Conservation (phyloP, 2,888 invertebrate genomes). For the Heliconius hortense region DNA sequence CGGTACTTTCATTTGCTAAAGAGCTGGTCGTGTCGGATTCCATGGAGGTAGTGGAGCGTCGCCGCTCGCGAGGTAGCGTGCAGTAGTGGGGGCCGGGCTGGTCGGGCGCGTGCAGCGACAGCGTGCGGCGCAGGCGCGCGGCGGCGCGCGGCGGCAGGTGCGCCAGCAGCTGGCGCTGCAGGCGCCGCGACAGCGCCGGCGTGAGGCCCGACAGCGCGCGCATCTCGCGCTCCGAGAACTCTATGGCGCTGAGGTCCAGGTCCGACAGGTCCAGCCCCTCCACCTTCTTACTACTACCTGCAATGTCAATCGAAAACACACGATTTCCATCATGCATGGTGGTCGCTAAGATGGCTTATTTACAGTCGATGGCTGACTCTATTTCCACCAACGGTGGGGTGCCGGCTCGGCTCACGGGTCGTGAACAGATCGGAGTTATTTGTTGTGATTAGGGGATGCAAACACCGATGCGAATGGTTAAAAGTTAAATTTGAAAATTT, state of each 20-base stretch:
- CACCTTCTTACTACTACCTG: constrained; percentile 74
- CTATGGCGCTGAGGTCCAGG: constrained; percentile 86
- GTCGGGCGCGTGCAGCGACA: constrained; percentile 82
- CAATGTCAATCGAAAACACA: constrained; percentile 78
- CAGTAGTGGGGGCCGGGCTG: constrained; percentile 58
- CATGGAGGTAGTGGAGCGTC: constrained; percentile 49
- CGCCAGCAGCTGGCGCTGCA: constrained; percentile 86
- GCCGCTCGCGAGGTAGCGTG: constrained; percentile 64
- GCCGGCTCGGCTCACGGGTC: constrained; percentile 32
- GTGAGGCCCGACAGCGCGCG: constrained; percentile 80
- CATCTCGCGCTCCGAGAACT: constrained; percentile 86
- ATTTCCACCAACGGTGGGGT: constrained; percentile 37
- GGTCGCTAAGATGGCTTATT: constrained; percentile 75
- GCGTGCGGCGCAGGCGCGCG: constrained; percentile 84
- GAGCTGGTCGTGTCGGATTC: constrained; percentile 46
- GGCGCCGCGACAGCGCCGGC: constrained; percentile 86
- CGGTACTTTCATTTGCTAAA: constrained; percentile 40
- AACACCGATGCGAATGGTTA: constrained; percentile 67
- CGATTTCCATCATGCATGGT: constrained; percentile 80
- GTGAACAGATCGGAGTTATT: constrained; percentile 30
- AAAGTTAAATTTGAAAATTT: constrained; percentile 62
- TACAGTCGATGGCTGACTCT: constrained; percentile 54
- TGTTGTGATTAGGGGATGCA: constrained; percentile 40
- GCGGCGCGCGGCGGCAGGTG: constrained; percentile 87
- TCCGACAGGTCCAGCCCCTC: constrained; percentile 79